A percentile compares a stretch with the other conserved stretches of the same genome.
phyloP scores from a whole-genome alignment of 2,797 vertebrate genomes.

The Sebastes miniatus region DNA sequence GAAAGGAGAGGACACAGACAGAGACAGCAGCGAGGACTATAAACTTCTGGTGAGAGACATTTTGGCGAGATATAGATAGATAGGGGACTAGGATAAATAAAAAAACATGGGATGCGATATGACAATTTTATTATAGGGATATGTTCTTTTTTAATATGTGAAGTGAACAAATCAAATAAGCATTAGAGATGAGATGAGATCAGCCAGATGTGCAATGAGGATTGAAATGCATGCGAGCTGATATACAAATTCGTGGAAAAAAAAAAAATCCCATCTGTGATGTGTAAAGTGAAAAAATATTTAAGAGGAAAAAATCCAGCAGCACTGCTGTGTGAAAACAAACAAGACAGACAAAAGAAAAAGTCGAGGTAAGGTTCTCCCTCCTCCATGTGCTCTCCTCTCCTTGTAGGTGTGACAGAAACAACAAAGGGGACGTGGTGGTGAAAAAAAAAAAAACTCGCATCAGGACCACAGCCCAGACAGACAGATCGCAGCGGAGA shows the following conservation, averaged over 20 bases:
- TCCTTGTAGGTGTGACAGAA: conserved; percentile 64
- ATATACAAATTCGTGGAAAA: neutral
- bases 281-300: conserved; percentile 11
- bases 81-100: neutral
- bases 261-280: neutral
- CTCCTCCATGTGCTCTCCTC: conserved; percentile 46
- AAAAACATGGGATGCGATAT: conserved; percentile 15
- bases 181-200: neutral
- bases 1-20: neutral
- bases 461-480: conserved; percentile 82
- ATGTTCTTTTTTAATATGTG: neutral
- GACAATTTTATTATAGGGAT: neutral
- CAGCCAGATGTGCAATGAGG: conserved; percentile 2
- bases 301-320: neutral
- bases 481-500: conserved; percentile 43
- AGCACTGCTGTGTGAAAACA: conserved; percentile 2
- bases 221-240: conserved; percentile 4
- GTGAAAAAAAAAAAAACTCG: conserved; percentile 53
- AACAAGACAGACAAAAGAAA: conserved; percentile 63
- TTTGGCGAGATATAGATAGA: conserved; percentile 70
- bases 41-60: conserved; percentile 65
- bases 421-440: conserved; percentile 74
- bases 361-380: conserved; percentile 43
- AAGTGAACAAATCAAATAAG: neutral
- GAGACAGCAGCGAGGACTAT: conserved; percentile 44